These are phyloP conservation scores for Chloropsis cyanopogon DNA, from an alignment of 2,113 vertebrate genomes.

Conservation along the genomic window DNA sequence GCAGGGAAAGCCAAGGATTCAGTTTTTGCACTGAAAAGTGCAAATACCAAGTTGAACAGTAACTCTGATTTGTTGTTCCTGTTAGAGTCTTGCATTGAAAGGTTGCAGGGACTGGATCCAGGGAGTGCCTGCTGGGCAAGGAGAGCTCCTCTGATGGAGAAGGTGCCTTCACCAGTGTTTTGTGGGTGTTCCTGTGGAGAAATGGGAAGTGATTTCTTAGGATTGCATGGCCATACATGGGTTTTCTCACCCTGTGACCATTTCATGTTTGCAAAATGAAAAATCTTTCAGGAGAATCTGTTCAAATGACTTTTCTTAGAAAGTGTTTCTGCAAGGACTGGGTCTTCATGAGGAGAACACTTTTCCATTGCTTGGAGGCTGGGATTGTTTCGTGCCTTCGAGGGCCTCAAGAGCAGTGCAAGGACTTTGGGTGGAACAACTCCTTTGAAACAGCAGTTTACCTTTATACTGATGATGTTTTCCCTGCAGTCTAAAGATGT, in stretches of 20 bases:
- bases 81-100: background rate
- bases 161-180: background rate
- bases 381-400: background rate
- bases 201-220: background rate
- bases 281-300: background rate
- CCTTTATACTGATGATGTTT: background rate
- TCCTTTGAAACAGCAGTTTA: background rate
- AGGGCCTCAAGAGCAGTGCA: background rate
- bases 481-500: background rate
- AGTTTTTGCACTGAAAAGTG: background rate
- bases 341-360: background rate
- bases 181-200: background rate
- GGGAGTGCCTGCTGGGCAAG: background rate
- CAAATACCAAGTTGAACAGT: background rate
- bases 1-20: background rate
- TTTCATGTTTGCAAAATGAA: background rate
- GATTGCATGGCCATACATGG: fast-evolving
- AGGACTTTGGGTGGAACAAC: background rate
- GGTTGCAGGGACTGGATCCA: background rate
- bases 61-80: background rate
- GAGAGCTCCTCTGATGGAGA: background rate
- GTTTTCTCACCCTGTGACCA: background rate
- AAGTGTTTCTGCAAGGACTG: background rate
- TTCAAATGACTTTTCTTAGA: background rate
- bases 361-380: background rate